Evolutionary conservation across 2,113 vertebrate genomes (phyloP).

Genomic region (Amphiprion ocellaris): DNA sequence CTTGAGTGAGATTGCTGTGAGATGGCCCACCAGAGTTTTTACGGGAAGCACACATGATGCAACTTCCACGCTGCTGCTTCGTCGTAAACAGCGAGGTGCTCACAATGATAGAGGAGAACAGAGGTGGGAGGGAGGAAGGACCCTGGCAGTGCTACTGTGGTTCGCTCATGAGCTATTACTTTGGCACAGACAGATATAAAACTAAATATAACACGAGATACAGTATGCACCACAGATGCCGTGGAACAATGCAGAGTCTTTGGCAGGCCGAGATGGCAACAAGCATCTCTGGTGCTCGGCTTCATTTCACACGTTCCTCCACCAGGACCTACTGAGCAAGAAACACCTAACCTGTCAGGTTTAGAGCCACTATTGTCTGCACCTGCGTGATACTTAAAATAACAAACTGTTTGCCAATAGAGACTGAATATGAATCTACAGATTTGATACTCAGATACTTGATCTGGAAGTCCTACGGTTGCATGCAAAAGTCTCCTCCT

Average conservation of each 20-base stretch:
- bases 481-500: no score
- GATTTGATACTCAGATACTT: no score
- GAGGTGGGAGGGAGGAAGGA: constrained; percentile 4
- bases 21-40: constrained; percentile 14
- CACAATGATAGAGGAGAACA: constrained; percentile 25
- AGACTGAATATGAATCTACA: no score
- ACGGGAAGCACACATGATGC: constrained; percentile 16
- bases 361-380: neutral
- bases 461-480: neutral
- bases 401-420: neutral
- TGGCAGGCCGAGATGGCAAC: constrained; percentile 13
- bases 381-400: neutral
- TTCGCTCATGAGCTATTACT: constrained; percentile 26
- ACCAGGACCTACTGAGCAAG: neutral
- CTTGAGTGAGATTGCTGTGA: neutral
- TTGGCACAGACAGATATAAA: constrained; percentile 30
- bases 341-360: neutral
- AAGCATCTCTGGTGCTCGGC: neutral
- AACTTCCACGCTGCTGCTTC: neutral
- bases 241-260: constrained; percentile 34
- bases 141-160: constrained; percentile 6
- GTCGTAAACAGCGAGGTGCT: neutral
- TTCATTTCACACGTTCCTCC: neutral
- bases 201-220: constrained; percentile 45
- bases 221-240: constrained; percentile 34